Conservation (phyloP, 2,888 invertebrate species). For the Hydrotaea diabolus region DNA sequence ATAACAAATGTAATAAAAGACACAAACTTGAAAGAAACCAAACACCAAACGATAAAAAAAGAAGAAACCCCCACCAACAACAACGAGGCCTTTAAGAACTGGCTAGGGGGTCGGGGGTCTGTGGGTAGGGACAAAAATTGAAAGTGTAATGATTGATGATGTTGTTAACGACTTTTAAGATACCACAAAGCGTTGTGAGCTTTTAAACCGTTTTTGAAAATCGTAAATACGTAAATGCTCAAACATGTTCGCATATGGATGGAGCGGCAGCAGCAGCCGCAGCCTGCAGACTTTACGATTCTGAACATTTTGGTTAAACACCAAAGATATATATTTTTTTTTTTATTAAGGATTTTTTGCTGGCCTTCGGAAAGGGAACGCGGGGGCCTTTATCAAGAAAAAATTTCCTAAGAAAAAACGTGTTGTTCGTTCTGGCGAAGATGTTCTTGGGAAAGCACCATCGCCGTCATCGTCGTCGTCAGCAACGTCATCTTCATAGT, state of each 20-base stretch:
- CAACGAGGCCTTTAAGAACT: not conserved
- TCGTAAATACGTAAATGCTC: not conserved
- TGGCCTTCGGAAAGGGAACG: no score
- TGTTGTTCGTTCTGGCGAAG: not conserved
- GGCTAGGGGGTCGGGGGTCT: not conserved
- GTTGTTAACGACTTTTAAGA: constrained; percentile 57
- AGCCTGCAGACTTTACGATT: not conserved
- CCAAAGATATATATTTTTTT: not conserved
- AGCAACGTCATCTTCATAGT: not conserved
- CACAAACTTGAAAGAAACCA: constrained; percentile 3
- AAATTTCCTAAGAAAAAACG: constrained; percentile 2
- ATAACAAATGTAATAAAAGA: constrained; percentile 36
- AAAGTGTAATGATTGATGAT: constrained; percentile 69
- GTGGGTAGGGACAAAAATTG: no score
- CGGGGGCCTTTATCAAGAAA: no score
- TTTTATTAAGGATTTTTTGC: no score
- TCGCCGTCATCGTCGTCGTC: not conserved
- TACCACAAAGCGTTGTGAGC: constrained; percentile 33
- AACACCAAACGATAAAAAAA: not conserved
- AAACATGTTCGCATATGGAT: not conserved
- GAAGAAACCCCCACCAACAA: constrained; percentile 4
- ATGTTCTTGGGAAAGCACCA: not conserved
- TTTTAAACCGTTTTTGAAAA: constrained; percentile 19
- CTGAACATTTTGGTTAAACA: not conserved
- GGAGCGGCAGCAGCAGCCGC: no score